Evolutionary conservation across 2,797 vertebrate genomes (phyloP).

Genomic region (Coregonus ussuriensis): DNA sequence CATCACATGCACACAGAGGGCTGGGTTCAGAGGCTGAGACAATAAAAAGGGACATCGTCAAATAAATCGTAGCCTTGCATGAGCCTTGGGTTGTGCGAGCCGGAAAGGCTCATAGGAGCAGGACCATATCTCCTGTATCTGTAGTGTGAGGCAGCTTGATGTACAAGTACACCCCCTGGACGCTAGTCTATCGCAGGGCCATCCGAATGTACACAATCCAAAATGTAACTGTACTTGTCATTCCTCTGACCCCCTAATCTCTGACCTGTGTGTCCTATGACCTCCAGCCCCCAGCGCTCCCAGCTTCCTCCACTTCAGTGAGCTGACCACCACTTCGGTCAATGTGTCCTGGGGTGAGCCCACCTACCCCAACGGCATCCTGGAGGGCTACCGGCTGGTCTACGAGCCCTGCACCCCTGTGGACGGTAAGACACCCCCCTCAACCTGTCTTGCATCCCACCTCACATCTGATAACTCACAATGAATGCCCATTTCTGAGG

Average conservation of each 20-base stretch:
- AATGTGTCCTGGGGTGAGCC: slow-evolving; percentile 97
- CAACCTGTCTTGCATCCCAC: slow-evolving; percentile 30
- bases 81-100: too few relatives aligned
- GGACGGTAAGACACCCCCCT: slow-evolving; percentile 80
- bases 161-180: too few relatives aligned
- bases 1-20: background rate
- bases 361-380: slow-evolving; percentile 87
- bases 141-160: too few relatives aligned
- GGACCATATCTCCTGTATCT: too few relatives aligned
- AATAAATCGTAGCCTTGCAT: too few relatives aligned
- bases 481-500: background rate
- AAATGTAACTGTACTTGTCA: background rate
- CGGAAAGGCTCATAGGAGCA: too few relatives aligned
- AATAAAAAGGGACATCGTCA: background rate
- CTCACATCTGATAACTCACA: slow-evolving; percentile 6
- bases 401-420: slow-evolving; percentile 92
- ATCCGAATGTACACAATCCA: too few relatives aligned
- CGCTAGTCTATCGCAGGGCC: too few relatives aligned
- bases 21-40: background rate
- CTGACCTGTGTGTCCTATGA: slow-evolving; percentile 22
- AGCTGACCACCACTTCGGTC: slow-evolving; percentile 95
- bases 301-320: slow-evolving; percentile 90
- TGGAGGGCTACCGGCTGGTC: slow-evolving; percentile 91
- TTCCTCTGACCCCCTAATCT: slow-evolving; percentile 12
- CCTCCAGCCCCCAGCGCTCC: slow-evolving; percentile 90